A percentile compares a stretch with the other conserved stretches of the same genome.
Conservation (phyloP, 2,797 vertebrate genomes). For the Poecilia picta region DNA sequence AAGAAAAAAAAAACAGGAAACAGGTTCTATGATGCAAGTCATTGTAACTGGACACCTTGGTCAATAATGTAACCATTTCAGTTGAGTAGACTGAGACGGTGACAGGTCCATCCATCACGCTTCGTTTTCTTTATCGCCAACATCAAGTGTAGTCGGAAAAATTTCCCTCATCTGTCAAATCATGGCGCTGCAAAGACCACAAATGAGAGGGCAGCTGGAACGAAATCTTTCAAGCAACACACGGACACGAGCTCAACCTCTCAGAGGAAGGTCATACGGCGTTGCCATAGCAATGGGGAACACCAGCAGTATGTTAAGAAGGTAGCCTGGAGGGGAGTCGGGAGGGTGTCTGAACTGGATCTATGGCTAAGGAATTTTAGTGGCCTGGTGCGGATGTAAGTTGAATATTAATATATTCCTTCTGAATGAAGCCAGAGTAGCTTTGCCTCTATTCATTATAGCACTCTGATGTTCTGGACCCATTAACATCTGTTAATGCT, state of each 20-base stretch:
- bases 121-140: conserved; percentile 54
- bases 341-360: conserved; percentile 45
- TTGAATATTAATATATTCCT: conserved; percentile 69
- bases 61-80: conserved; percentile 62
- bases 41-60: conserved; percentile 34
- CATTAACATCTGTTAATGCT: conserved; percentile 81
- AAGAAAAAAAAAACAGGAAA: too few relatives aligned
- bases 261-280: conserved; percentile 64
- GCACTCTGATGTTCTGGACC: conserved; percentile 69
- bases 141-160: conserved; percentile 59
- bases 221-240: conserved; percentile 64
- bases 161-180: conserved; percentile 68
- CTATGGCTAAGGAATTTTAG: conserved; percentile 61
- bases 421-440: conserved; percentile 58
- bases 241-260: conserved; percentile 69
- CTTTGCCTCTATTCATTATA: conserved; percentile 64
- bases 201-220: conserved; percentile 48
- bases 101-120: conserved; percentile 71
- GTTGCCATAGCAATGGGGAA: conserved; percentile 72
- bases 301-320: conserved; percentile 71
- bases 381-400: conserved; percentile 51
- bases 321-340: conserved; percentile 38
- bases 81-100: conserved; percentile 68
- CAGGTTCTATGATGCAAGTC: conserved; percentile 40
- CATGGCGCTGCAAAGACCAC: conserved; percentile 56